Evolutionary conservation across 2,113 vertebrate genomes (phyloP).

Genomic region (Pholis gunnellus): DNA sequence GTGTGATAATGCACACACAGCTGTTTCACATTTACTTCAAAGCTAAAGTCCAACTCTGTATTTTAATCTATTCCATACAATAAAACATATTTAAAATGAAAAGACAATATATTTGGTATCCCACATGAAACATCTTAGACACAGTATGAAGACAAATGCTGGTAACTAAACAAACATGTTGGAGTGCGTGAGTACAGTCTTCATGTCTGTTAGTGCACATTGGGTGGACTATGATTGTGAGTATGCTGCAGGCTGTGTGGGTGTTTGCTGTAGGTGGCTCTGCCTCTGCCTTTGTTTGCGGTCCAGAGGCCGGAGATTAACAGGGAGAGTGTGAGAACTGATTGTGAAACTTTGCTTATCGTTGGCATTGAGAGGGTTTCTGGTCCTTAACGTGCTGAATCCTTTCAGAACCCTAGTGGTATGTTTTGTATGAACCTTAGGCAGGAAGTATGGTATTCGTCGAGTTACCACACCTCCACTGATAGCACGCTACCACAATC

Average conservation of each 20-base stretch:
- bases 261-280: constrained; percentile 71
- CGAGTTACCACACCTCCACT: constrained; percentile 47
- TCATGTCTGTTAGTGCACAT: neutral
- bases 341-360: neutral
- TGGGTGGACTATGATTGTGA: constrained; percentile 19
- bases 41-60: constrained; percentile 24
- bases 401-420: neutral
- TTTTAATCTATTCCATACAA: constrained; percentile 12
- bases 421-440: constrained; percentile 68
- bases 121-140: constrained; percentile 12
- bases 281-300: constrained; percentile 60
- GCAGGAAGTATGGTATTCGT: constrained; percentile 28
- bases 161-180: constrained; percentile 8
- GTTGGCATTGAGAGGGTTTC: neutral
- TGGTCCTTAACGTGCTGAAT: neutral
- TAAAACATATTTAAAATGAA: constrained; percentile 18
- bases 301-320: constrained; percentile 21
- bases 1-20: constrained; percentile 56
- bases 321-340: constrained; percentile 39
- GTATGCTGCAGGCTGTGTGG: constrained; percentile 33
- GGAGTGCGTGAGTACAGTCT: neutral
- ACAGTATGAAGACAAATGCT: constrained; percentile 15
- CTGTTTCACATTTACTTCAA: constrained; percentile 73
- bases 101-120: neutral
- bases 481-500: constrained; percentile 62